phyloP scores from a whole-genome alignment of 2,888 invertebrate genomes.

The Agrenia bidenticulata region DNA sequence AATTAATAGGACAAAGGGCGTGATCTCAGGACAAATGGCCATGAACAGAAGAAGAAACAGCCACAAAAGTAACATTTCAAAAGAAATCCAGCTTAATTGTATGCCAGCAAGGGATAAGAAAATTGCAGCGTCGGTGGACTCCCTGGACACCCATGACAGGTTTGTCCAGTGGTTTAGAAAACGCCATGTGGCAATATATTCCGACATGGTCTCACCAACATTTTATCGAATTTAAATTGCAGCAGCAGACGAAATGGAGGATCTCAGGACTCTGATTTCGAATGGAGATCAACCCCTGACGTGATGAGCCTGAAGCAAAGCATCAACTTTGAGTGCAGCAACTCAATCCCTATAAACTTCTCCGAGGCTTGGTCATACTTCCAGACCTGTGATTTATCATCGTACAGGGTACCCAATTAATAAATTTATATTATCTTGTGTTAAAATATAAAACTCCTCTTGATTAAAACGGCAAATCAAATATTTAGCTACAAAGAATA shows the following conservation, averaged over 20 bases:
- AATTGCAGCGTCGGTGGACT: conserved; percentile 42
- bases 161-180: conserved; percentile 2
- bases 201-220: too few species aligned
- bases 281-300: conserved; percentile 48
- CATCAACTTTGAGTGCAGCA: conserved; percentile 53
- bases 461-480: neutral
- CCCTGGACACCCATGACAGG: conserved; percentile 23
- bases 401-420: conserved; percentile 36
- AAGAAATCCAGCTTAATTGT: conserved; percentile 41
- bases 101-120: conserved; percentile 52
- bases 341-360: conserved; percentile 52
- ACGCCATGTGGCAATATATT: neutral
- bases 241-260: conserved; percentile 27
- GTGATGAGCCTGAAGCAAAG: conserved; percentile 51
- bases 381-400: conserved; percentile 50
- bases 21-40: neutral
- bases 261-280: conserved; percentile 42
- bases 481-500: conserved; percentile 38
- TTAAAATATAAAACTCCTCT: too few species aligned
- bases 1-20: too few species aligned
- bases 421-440: neutral
- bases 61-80: conserved; percentile 32
- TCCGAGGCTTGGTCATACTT: conserved; percentile 53
- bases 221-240: too few species aligned
- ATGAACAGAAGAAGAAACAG: conserved; percentile 16